Conservation (phyloP, 2,113 vertebrate genomes). For the Antechinus flavipes region DNA sequence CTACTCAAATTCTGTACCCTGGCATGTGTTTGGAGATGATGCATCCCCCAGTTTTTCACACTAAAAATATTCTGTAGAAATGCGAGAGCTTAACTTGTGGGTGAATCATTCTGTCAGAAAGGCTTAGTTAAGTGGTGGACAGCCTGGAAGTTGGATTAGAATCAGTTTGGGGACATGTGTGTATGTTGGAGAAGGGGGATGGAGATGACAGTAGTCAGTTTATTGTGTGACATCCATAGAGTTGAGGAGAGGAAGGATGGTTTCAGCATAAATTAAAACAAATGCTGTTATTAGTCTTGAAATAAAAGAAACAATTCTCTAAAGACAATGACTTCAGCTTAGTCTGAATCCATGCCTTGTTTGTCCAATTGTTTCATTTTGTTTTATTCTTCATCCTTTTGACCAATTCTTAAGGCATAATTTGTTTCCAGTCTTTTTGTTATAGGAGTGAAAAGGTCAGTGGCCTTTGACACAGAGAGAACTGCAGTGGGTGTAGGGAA, state of each 20-base stretch:
- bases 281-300: slow-evolving; percentile 65
- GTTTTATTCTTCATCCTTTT: slow-evolving; percentile 59
- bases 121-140: slow-evolving; percentile 9
- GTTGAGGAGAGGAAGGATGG: slow-evolving; percentile 7
- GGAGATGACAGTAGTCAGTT: slow-evolving; percentile 50
- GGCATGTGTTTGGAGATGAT: slow-evolving; percentile 66
- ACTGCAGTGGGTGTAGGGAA: slow-evolving; percentile 51
- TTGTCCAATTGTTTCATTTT: slow-evolving; percentile 25
- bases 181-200: neutral
- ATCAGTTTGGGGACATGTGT: slow-evolving; percentile 31
- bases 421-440: slow-evolving; percentile 80
- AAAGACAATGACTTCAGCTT: slow-evolving; percentile 59
- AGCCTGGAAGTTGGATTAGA: slow-evolving; percentile 30
- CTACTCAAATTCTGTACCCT: slow-evolving; percentile 66
- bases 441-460: slow-evolving; percentile 81
- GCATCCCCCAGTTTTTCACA: slow-evolving; percentile 57
- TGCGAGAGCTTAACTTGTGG: slow-evolving; percentile 48
- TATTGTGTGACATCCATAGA: slow-evolving; percentile 60
- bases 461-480: slow-evolving; percentile 80
- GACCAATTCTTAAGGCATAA: slow-evolving; percentile 73
- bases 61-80: slow-evolving; percentile 68
- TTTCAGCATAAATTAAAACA: slow-evolving; percentile 67
- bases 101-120: slow-evolving; percentile 52
- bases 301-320: slow-evolving; percentile 64
- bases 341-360: slow-evolving; percentile 68